Evolutionary conservation across 2,797 vertebrate genomes (phyloP).

Genomic region (Monodelphis domestica): DNA sequence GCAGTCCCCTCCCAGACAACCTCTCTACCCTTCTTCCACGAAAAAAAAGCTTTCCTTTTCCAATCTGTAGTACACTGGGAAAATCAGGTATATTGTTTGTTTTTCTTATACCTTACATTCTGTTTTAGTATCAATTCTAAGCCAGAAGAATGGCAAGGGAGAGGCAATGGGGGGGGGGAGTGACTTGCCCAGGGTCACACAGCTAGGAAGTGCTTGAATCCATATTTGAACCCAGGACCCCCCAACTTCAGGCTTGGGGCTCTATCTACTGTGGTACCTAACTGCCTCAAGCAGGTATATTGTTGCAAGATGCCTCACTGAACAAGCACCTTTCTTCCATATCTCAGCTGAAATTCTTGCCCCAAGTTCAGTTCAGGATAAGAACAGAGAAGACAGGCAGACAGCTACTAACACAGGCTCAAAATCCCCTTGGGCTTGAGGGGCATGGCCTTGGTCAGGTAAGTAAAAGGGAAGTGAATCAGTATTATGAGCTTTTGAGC

Average conservation of each 20-base stretch:
- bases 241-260: no score
- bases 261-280: no score
- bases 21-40: background rate
- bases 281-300: no score
- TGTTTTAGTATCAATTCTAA: no score
- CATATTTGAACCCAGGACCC: no score
- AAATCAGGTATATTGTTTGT: conserved; percentile 28
- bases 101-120: no score
- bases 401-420: background rate
- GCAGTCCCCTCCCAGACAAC: conserved; percentile 49
- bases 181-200: no score
- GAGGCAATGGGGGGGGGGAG: no score
- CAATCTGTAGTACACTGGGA: conserved; percentile 14
- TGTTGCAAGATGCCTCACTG: background rate
- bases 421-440: conserved; percentile 43
- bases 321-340: conserved; percentile 25
- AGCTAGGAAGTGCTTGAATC: no score
- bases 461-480: conserved; percentile 16
- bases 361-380: conserved; percentile 42
- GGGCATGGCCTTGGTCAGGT: background rate
- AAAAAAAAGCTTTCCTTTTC: conserved; percentile 50
- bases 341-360: conserved; percentile 9
- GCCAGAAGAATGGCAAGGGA: no score
- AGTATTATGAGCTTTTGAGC: background rate
- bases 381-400: conserved; percentile 26